Evolutionary conservation across 2,888 invertebrate genomes (phyloP).

Genomic region (Pachydiplax longipennis): DNA sequence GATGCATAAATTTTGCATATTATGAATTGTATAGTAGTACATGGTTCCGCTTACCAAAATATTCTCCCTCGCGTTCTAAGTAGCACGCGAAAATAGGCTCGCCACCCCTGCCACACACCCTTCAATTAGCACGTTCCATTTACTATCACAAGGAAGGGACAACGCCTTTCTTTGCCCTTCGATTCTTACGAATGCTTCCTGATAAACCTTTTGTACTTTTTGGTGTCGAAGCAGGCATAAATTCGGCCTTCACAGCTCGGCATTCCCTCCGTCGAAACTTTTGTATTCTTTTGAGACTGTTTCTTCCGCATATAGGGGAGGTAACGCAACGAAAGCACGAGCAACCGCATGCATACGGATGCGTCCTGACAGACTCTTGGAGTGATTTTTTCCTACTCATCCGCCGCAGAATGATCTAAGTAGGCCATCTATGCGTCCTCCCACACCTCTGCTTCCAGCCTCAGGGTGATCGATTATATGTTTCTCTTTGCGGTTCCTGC

Average conservation of each 20-base stretch:
- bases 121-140: neutral
- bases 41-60: too few relatives aligned
- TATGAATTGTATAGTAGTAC: too few relatives aligned
- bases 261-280: neutral
- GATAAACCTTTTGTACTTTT: neutral
- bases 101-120: neutral
- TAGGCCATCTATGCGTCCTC: neutral
- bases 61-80: too few relatives aligned
- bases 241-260: neutral
- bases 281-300: too few relatives aligned
- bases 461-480: neutral
- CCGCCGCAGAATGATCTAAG: neutral
- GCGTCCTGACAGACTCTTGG: neutral
- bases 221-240: neutral
- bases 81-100: too few relatives aligned
- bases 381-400: neutral
- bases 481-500: neutral
- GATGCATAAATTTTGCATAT: too few relatives aligned
- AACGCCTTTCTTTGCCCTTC: conserved; percentile 13
- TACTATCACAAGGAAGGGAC: neutral
- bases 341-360: neutral
- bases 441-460: neutral
- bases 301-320: too few relatives aligned
- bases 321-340: too few relatives aligned
- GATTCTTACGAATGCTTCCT: neutral